Evolutionary conservation across 2,888 invertebrate genomes (phyloP), one percentile per base, ranked within the genome.

Genomic region (Dastarcus helophoroides): DNA sequence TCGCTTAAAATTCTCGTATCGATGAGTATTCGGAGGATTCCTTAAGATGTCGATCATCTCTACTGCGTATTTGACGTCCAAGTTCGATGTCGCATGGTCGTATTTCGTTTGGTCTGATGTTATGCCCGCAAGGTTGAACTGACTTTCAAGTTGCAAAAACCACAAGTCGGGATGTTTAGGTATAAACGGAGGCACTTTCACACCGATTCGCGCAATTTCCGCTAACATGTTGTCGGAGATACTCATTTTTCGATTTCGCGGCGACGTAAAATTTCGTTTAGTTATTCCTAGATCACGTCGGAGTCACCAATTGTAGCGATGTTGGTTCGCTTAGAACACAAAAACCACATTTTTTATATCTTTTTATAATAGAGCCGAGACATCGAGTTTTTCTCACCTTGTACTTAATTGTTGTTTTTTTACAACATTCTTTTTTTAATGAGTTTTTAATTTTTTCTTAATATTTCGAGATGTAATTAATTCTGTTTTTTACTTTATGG

Each of bases 131-230:
- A 41, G 28, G 0, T 22, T 27, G 30, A 53, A 53, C 23, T 46
- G 46, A 43, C 39, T 16, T n/a, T 53, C 49, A 3, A 49, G 22
- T 16, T 48, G 42, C 0, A 47, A 43, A 16, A 53, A 49, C 50
- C 49, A 54, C 21, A 53, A 26, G 11, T 44, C 46, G 0, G 48
- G 45, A 3, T 43, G 40, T 1, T 40, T 36, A 2, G 43, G 32
- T 37, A 44, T 42, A 24, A 50, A 50, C 1, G 43, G 47, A 3
- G 50, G 44, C 9, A 41, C 19, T 19, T 19, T 19, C 19, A 19
- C 19, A 19, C 19, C 8, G 19, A 19, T 8, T 19, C n/a, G n/a
- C n/a, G n/a, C n/a, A n/a, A n/a, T n/a, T n/a, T n/a, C n/a, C n/a
- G n/a, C n/a, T n/a, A n/a, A n/a, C n/a, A n/a, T n/a, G n/a, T 7